A percentile compares a stretch with the other conserved stretches of the same genome.
phyloP scores from a whole-genome alignment of 2,888 invertebrate genomes.

The Sesia apiformis region DNA sequence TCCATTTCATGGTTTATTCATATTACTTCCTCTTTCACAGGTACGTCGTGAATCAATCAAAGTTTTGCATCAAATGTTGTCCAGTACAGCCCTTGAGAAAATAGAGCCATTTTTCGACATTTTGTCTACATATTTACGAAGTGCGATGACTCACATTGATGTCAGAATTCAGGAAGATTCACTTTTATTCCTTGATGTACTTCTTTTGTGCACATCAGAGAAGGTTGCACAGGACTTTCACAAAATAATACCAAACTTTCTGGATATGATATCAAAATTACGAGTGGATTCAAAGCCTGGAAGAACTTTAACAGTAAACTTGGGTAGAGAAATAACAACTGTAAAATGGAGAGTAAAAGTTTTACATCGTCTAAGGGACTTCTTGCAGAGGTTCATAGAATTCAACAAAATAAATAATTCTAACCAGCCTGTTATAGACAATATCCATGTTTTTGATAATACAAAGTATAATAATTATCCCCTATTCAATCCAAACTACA shows the following conservation, averaged over 20 bases:
- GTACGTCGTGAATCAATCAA: slow-evolving; percentile 73
- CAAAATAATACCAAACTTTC: slow-evolving; percentile 84
- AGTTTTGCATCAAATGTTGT: slow-evolving; percentile 67
- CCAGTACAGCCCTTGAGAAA: slow-evolving; percentile 53
- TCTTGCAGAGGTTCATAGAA: slow-evolving; percentile 43
- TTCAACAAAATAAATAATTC: slow-evolving; percentile 27
- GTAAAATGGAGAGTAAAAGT: slow-evolving; percentile 87
- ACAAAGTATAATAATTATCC: slow-evolving; percentile 37
- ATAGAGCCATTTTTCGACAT: slow-evolving; percentile 84
- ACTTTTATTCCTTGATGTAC: slow-evolving; percentile 82
- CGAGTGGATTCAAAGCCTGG: slow-evolving; percentile 78
- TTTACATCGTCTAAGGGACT: slow-evolving; percentile 78
- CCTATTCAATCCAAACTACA: slow-evolving; percentile 41
- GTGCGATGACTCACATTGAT: slow-evolving; percentile 93
- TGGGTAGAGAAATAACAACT: slow-evolving; percentile 82
- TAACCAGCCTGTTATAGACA: slow-evolving; percentile 15
- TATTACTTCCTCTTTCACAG: slow-evolving; percentile 27
- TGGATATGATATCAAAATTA: slow-evolving; percentile 88
- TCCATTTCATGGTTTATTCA: too few species aligned
- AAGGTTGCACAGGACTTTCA: slow-evolving; percentile 79
- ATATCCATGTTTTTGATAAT: slow-evolving; percentile 31
- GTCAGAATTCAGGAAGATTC: slow-evolving; percentile 88
- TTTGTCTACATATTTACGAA: slow-evolving; percentile 85
- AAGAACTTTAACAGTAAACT: slow-evolving; percentile 79
- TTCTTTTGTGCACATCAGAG: slow-evolving; percentile 79